Base-by-base conservation (phyloP, 2,888 invertebrate genomes). In the Drosophila melanocephala region DNA sequence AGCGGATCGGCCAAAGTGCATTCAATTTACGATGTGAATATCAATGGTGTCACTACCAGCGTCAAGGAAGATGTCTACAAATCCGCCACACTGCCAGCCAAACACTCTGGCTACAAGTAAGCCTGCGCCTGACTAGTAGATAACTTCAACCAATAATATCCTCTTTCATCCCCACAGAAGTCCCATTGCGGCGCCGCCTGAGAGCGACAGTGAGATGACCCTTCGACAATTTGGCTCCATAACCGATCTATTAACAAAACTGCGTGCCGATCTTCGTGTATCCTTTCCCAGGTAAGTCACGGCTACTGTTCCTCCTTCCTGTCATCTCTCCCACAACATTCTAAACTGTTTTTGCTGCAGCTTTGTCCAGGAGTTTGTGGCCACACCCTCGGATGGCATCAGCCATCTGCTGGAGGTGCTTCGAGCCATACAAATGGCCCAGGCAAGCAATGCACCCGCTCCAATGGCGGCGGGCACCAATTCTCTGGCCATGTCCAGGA, bases 311-410 rank as follows among this genome's bases (percentile, higher is more conserved):
- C 0, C 12, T 44, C 3, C 22, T 5, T 30, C 30, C 30, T 30
- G 30, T 30, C 35, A 35, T 4, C 22, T 26, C 1, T 9, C 2
- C 10, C 19, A 16, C 16, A 44, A n/a, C 16, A 19, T 57, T 26
- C 7, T 16, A 35, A 58, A 37, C 28, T 22, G 33, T 42, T 42
- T 50, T 22, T n/a, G 2, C 56, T 68, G 39, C 61, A 98, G 98
- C 93, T 99, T 98, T 93, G 96, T 98, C 12, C 97, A 98, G 94
- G 98, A 98, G 93, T 98, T 98, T 93, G 96, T 97, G 0, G 96
- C 97, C 62, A 96, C 97, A 67, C 97, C 98, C 26, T 95, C 97
- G 90, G 98, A 98, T 94, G 98, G 98, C 12, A 96, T 98, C 3
- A 96, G 96, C 7, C 94, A 98, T 55, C 95, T 98, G 14, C 94